A percentile compares a stretch with the other conserved stretches of the same genome.
These are phyloP conservation scores for Drosophila miranda DNA, from an alignment of 1,140 invertebrate genomes.

Conservation along the genomic window DNA sequence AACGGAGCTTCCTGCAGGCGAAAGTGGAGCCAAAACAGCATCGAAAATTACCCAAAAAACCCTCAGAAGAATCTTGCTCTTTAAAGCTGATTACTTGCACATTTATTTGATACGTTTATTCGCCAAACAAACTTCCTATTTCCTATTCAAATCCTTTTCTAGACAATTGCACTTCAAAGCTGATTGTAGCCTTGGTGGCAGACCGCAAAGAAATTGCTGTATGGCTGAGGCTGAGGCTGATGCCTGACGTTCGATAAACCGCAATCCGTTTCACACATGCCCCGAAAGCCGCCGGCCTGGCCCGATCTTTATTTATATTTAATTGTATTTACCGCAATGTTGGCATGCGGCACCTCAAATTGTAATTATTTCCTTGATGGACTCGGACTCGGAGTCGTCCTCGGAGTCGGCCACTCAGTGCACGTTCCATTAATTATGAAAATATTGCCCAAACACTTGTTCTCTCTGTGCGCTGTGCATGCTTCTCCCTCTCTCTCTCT, in stretches of 20 bases:
- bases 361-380: conserved; percentile 56
- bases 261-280: conserved; percentile 17
- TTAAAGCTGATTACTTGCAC: neutral
- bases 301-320: conserved; percentile 42
- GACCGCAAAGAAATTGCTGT: conserved; percentile 34
- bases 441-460: conserved; percentile 71
- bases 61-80: too few relatives aligned
- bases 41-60: too few relatives aligned
- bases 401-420: conserved; percentile 53
- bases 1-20: too few relatives aligned
- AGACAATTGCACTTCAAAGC: conserved; percentile 3
- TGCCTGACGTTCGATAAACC: conserved; percentile 19
- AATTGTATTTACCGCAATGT: conserved; percentile 41
- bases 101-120: neutral
- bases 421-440: conserved; percentile 72
- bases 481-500: neutral
- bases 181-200: conserved; percentile 14
- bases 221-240: neutral
- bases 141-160: conserved; percentile 3
- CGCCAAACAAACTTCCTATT: too few relatives aligned
- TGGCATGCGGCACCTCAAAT: conserved; percentile 48
- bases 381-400: conserved; percentile 28
- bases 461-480: too few relatives aligned
- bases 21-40: neutral
- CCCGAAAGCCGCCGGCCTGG: too few relatives aligned